Evolutionary conservation across 2,888 invertebrate genomes (phyloP), one percentile per base, ranked within the genome.

Genomic region (Ectropis crepuscularia): DNA sequence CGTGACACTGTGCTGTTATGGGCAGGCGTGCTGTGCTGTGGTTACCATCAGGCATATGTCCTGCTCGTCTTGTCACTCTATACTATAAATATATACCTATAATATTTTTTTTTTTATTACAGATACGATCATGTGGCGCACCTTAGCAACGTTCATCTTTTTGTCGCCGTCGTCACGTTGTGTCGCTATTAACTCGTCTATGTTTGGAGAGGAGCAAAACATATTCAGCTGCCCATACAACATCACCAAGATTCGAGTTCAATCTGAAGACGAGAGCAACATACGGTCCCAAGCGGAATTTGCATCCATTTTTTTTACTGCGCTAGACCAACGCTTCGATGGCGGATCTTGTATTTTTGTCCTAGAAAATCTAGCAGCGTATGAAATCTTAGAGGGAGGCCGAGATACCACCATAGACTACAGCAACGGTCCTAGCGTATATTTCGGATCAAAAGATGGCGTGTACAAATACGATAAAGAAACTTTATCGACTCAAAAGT

Each of bases 311-410:
- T 89, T 89, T 61, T 89, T 89, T 51, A 85, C 87, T 4, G 73
- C 88, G 38, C 54, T 78, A 0, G 86, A 88, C 57, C 75, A 83
- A 0, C 83, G 77, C 45, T 60, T 83, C 6, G 83, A 87, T 54
- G 86, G 86, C 2, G 88, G 86, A 0, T 79, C 80, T 36, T 88
- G 88, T 66, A 84, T 90, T 2, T 89, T 87, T n/a, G 87, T 88
- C 0, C 61, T 90, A 9, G 87, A 89, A 81, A 88, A 83, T 1
- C 76, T 86, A 8, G 85, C 85, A n/a, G 87, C 88, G 0, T 89
- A 82, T 39, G 88, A 88, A 75, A 58, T 89, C 0, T 67, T 89
- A 1, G 88, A 88, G 78, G 88, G 88, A 0, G 89, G 89, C 0
- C 74, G 87, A 58, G 89, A 89, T 47, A 74, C 85, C 0, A 88